These are phyloP conservation scores for Yponomeuta plumbellus DNA, from an alignment of 2,888 invertebrate species.

Conservation along the genomic window DNA sequence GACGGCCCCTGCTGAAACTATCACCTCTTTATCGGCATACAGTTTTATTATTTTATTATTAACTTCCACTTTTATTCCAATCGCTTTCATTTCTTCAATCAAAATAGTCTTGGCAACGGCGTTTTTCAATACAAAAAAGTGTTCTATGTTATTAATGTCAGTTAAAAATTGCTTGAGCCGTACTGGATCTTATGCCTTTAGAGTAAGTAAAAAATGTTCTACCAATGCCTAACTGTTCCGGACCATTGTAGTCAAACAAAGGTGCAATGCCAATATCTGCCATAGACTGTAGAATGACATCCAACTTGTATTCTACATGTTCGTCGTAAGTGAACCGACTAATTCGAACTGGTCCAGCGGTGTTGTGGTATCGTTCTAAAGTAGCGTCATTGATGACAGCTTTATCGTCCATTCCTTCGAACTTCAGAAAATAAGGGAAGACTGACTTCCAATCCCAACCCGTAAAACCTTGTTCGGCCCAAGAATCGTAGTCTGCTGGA, in stretches of 20 bases:
- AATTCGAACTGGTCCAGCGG: conserved; percentile 43
- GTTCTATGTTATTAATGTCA: background rate
- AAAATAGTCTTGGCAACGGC: background rate
- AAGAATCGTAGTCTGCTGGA: conserved; percentile 52
- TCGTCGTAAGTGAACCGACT: conserved; percentile 30
- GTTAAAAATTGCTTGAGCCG: conserved; percentile 7
- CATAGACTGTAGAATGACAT: background rate
- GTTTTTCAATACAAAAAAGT: conserved; percentile 10
- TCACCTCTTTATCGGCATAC: conserved; percentile 11
- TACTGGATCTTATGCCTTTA: background rate
- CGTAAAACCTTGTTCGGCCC: conserved; percentile 55
- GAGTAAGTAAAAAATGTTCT: background rate
- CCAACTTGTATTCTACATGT: conserved; percentile 16
- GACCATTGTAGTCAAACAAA: conserved; percentile 4
- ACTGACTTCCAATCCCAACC: conserved; percentile 68
- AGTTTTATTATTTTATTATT: background rate
- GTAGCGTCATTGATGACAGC: conserved; percentile 13
- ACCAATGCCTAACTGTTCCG: background rate
- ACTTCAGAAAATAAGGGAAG: conserved; percentile 48
- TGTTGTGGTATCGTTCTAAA: conserved; percentile 28
- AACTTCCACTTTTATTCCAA: conserved; percentile 4
- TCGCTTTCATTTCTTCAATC: background rate
- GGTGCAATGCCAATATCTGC: conserved; percentile 13
- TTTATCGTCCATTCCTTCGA: conserved; percentile 38
- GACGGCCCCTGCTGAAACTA: conserved; percentile 5